Conservation (phyloP, 2,888 invertebrate genomes). For the Phengaris alcon region DNA sequence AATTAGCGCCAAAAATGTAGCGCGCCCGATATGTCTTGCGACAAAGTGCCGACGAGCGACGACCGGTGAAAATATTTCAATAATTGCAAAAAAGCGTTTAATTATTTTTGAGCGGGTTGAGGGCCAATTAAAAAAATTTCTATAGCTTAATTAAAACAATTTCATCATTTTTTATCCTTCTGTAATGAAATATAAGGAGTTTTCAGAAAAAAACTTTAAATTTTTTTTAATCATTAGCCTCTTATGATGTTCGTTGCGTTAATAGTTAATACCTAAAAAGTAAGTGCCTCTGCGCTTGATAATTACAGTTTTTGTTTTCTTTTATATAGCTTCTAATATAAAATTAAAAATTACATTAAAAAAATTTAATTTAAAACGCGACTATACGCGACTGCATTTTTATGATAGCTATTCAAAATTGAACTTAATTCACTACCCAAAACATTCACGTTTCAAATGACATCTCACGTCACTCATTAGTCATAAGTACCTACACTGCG, state of each 20-base stretch:
- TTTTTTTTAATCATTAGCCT: too few relatives aligned
- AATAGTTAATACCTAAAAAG: neutral
- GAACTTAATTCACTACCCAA: too few relatives aligned
- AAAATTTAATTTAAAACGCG: too few relatives aligned
- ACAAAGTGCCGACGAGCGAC: conserved; percentile 26
- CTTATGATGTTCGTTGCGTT: too few relatives aligned
- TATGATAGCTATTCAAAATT: too few relatives aligned
- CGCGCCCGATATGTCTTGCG: conserved; percentile 8
- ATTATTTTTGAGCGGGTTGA: conserved; percentile 9
- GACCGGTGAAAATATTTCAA: conserved; percentile 10
- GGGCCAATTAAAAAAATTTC: neutral
- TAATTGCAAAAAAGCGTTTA: conserved; percentile 18
- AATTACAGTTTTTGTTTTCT: too few relatives aligned
- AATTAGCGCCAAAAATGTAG: conserved; percentile 28
- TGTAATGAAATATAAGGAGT: neutral
- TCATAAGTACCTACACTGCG: too few relatives aligned
- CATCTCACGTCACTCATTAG: too few relatives aligned
- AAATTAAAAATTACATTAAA: too few relatives aligned
- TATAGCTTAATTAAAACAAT: neutral
- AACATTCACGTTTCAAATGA: too few relatives aligned
- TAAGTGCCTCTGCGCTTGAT: neutral
- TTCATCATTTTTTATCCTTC: neutral
- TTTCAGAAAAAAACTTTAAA: neutral
- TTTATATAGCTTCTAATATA: too few relatives aligned
- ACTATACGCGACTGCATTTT: too few relatives aligned